Evolutionary conservation across 2,888 invertebrate species (phyloP), one percentile per base, ranked within the genome.

Genomic region (Synergus gifuensis): DNA sequence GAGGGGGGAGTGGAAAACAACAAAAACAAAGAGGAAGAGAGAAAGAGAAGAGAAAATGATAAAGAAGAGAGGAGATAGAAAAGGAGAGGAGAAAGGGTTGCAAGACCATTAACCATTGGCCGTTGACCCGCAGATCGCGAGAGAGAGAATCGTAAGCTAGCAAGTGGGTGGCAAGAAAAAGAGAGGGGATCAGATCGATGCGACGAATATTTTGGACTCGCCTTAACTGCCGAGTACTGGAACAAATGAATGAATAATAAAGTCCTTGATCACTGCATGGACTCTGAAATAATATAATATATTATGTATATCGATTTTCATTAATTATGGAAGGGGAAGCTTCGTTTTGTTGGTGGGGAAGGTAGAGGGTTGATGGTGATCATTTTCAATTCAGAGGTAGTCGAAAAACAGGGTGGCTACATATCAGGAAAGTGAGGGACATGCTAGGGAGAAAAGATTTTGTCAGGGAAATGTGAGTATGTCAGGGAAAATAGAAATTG

Each of bases 171-270:
- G 49, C 28, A 16, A 69, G 44, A 67, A 14, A 22, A 18, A 14
- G 12, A 7, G 28, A 18, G 28, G 69, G 49, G 49, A 16, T 8
- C n/a, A 54, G 49, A 54, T 69, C 69, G 28, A 49, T 49, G 28
- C 28, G 49, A 54, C 49, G 69, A 49, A 69, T 69, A 69, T 49
- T 69, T 69, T 49, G 49, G 49, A 69, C 46, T 49, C 5, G 49
- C 46, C 28, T 36, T 8, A 49, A 66, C 64, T 66, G 64, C 64
- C 28, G 44, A 69, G 49, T 69, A 67, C 69, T 22, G 22, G 18
- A 44, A 22, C 28, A 49, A 69, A 54, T 69, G 69, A 69, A 69
- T 69, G 69, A 49, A 69, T 69, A 69, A 69, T 69, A 69, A 69
- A 46, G 16, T 16, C 28, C 16, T 36, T 64, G 36, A 42, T 66